Base-by-base conservation (phyloP, 2,888 invertebrate genomes). In the Neoitamus cyanurus region DNA sequence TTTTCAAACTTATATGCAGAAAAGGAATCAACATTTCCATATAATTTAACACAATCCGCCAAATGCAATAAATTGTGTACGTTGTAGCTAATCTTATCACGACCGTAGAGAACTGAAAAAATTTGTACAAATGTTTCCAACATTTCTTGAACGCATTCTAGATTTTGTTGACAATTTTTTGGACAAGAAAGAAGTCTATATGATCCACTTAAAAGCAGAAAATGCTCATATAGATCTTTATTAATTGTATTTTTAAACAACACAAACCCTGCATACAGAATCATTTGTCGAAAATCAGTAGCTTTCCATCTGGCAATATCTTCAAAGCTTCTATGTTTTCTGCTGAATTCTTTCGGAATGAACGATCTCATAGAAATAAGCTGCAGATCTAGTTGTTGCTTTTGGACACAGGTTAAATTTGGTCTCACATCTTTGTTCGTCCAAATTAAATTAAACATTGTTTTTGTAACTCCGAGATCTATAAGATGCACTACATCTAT, bases 241-340 rank as follows among this genome's bases (percentile, higher is more conserved):
- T 15, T 15, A 68, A 68, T 15, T 15, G 13, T 15, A 9, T 68
- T 3, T 68, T 15, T 0, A 0, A 69, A 89, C 89, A 46, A 89
- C 90, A 11, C 87, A 87, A 6, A 84, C 72, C 0, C 48, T 48
- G 48, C 11, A 48, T 48, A 48, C n/a, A 48, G 11, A 48, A 48
- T 48, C n/a, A 48, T 13, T 48, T 48, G 48, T 48, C 48, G 48
- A 20, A 48, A 48, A 6, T 48, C 48, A 20, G 48, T 48, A 20
- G 48, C 48, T 48, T 48, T 48, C 15, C n/a, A 48, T 20, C 48
- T 48, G 4, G n/a, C 3, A 15, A 48, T 48, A 6, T 48, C 48
- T 15, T 48, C 48, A 48, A 48, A 48, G 4, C 15, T 48, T 48
- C 48, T 48, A 4, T 3, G n/a, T 48, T 48, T 48, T 48, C 48